Base-by-base conservation (phyloP, 2,888 invertebrate species). In the Euplagia quadripunctaria region DNA sequence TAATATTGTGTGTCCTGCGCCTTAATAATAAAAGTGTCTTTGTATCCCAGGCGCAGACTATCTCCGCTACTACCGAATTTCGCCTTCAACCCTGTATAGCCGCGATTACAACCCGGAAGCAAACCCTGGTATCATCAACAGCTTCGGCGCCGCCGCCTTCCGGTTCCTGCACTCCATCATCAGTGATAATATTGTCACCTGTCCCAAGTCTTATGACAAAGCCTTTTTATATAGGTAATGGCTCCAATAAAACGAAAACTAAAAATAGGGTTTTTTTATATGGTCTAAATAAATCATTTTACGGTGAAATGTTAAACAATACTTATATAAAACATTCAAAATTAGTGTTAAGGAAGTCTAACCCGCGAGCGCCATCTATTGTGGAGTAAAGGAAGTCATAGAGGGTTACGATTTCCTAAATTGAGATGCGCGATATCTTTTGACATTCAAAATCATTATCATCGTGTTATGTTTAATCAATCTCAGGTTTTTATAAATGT, bases 121-220 rank as follows among this genome's bases (percentile, higher is more conserved):
- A 0, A 96, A 97, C 87, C 97, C 97, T 0, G 97, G 96, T 2
- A 91, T 97, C 58, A 94, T 97, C 75, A 97, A 97, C 86, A 97
- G 97, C 64, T 97, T 97, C 86, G 96, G 97, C 0, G 97, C 96
- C 0, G 97, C 97, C 1, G 97, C 97, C 43, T 97, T 97, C 90
- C 94, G 98, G 87, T 97, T 96, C 87, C 97, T 97, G 87, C 98
- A 98, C 91, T 96, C 97, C 1, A 91, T 97, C 68, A 96, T 98
- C 75, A 97, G 94, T 0, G 94, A 94, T 67, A 87, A 92, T 61
- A 89, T 96, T 78, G 89, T 92, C 89, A 87, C 90, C 7, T 94
- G 95, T 43, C 93, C 95, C 0, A 85, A 87, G 9, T 85, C 80
- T 51, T 93, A 92, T 70, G 89, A 92, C 43, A 88, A 90, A 11